Evolutionary conservation across 2,113 vertebrate genomes (phyloP).

Genomic region (Alexandromys fortis): DNA sequence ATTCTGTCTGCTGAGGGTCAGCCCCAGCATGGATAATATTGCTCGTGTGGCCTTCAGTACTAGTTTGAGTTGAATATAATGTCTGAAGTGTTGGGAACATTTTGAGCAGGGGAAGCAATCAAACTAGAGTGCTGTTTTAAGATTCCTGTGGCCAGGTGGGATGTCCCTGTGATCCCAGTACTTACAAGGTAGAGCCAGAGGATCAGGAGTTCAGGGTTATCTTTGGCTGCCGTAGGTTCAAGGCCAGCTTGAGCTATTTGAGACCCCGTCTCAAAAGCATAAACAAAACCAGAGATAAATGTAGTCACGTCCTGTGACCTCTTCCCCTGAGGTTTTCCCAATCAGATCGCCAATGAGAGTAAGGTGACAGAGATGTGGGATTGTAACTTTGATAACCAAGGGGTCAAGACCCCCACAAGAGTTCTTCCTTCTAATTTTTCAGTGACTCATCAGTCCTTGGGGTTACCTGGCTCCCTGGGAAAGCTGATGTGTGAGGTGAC

Average conservation of each 20-base stretch:
- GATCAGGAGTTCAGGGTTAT: neutral
- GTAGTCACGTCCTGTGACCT: neutral
- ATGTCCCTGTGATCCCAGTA: neutral
- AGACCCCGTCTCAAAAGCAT: neutral
- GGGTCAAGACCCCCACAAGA: neutral
- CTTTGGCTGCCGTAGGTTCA: neutral
- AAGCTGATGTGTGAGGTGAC: conserved; percentile 76
- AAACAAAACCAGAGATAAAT: conserved; percentile 7
- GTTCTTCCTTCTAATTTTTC: conserved; percentile 55
- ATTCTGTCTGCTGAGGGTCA: neutral
- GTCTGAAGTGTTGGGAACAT: neutral
- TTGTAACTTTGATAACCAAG: neutral
- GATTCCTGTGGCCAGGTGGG: neutral
- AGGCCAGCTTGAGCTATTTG: neutral
- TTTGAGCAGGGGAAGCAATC: neutral
- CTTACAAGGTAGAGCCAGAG: neutral
- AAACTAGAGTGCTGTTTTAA: conserved; percentile 1
- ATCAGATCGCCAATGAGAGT: neutral
- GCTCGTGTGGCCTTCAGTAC: neutral
- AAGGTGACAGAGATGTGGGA: neutral
- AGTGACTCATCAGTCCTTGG: conserved; percentile 69
- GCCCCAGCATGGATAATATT: neutral
- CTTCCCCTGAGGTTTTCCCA: neutral
- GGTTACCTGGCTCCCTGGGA: conserved; percentile 27
- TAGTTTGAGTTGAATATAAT: conserved; percentile 14